phyloP scores from a whole-genome alignment of 1,140 invertebrate species.

The Cotesia chilonis region DNA sequence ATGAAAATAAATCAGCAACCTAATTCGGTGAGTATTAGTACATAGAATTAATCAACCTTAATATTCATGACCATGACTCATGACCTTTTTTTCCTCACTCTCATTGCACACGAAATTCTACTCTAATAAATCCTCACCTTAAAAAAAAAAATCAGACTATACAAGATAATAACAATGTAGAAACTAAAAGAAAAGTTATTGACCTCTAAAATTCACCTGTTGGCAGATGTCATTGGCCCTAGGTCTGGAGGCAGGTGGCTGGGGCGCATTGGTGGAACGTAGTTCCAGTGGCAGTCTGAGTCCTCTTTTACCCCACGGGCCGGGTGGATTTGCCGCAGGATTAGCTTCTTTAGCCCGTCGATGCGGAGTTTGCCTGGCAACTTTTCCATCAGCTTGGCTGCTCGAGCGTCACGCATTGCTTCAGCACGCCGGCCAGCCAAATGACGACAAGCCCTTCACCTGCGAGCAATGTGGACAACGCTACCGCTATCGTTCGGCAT shows the following conservation, averaged over 20 bases:
- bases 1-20: too few species aligned
- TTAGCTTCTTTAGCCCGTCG: conserved; percentile 67
- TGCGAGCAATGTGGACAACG: conserved; percentile 91
- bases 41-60: too few species aligned
- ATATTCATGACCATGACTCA: too few species aligned
- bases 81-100: too few species aligned
- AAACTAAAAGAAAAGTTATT: conserved; percentile 32
- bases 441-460: conserved; percentile 88
- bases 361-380: conserved; percentile 82
- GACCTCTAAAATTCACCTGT: conserved; percentile 27
- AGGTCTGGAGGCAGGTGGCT: conserved; percentile 67
- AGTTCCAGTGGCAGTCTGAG: conserved; percentile 53
- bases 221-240: conserved; percentile 61
- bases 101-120: too few species aligned
- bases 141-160: neutral
- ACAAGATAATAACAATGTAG: conserved; percentile 29
- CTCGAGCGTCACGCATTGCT: conserved; percentile 81
- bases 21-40: too few species aligned
- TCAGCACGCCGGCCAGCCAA: conserved; percentile 74
- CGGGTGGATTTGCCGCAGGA: conserved; percentile 52
- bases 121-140: too few species aligned
- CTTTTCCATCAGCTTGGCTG: conserved; percentile 83
- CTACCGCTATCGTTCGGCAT: conserved; percentile 87
- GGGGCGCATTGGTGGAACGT: conserved; percentile 66
- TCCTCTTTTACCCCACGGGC: conserved; percentile 61